A percentile compares a stretch with the other conserved stretches of the same genome.
Evolutionary conservation across 2,113 vertebrate species (phyloP).

Genomic region (Cyanoderma ruficeps): DNA sequence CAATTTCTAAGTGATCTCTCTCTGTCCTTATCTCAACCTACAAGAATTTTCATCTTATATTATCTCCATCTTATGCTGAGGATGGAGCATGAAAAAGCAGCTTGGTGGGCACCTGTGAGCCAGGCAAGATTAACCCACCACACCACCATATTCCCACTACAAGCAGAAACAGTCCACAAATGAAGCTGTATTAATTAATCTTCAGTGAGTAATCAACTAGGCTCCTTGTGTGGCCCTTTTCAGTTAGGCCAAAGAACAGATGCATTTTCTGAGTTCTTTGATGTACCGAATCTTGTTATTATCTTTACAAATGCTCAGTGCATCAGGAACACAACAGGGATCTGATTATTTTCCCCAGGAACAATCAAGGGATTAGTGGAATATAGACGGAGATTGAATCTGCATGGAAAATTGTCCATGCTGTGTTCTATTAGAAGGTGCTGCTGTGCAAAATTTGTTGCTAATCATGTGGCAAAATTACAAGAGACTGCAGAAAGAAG

Average conservation of each 20-base stretch:
- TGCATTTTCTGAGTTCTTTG: slow-evolving; percentile 63
- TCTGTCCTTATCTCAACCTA: neutral
- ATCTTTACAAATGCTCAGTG: slow-evolving; percentile 72
- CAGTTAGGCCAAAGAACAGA: slow-evolving; percentile 66
- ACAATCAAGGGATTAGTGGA: slow-evolving; percentile 86
- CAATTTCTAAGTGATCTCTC: neutral
- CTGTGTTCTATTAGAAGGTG: slow-evolving; percentile 86
- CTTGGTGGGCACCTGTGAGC: neutral
- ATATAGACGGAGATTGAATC: slow-evolving; percentile 79
- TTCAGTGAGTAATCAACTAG: slow-evolving; percentile 26
- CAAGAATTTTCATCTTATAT: neutral
- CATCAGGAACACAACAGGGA: slow-evolving; percentile 67
- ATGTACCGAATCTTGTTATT: slow-evolving; percentile 63
- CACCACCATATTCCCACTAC: slow-evolving; percentile 17
- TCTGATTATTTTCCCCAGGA: slow-evolving; percentile 67
- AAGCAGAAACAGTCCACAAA: slow-evolving; percentile 54
- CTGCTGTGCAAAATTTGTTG: slow-evolving; percentile 76
- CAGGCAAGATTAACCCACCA: neutral
- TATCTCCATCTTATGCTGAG: neutral
- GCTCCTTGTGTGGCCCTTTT: slow-evolving; percentile 34
- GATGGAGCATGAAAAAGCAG: fast-evolving
- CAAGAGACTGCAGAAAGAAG: slow-evolving; percentile 55
- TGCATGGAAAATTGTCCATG: slow-evolving; percentile 76
- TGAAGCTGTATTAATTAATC: slow-evolving; percentile 52
- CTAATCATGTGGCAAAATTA: slow-evolving; percentile 75